A percentile compares a stretch with the other conserved stretches of the same genome.
phyloP scores from a whole-genome alignment of 1,140 invertebrate genomes.

The Panagrolaimus sp. region DNA sequence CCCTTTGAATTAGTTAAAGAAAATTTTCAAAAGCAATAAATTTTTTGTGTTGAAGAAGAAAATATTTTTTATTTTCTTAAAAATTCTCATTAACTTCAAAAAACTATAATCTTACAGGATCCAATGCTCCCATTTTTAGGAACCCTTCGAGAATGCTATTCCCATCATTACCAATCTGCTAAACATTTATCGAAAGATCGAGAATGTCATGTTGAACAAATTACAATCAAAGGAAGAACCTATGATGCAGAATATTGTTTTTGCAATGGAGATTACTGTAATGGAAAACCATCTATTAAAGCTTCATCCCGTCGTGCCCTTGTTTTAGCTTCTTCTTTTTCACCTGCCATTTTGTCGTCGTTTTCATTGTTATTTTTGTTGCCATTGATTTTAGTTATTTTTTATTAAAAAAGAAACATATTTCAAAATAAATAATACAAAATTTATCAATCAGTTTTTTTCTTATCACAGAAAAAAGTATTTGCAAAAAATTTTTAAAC shows the following conservation, averaged over 20 bases:
- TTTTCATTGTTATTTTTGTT: neutral
- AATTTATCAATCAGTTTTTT: too few relatives aligned
- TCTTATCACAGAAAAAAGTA: too few relatives aligned
- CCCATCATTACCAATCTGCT: neutral
- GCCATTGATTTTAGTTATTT: neutral
- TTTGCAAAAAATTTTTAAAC: too few relatives aligned
- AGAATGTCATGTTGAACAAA: neutral
- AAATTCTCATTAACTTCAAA: too few relatives aligned
- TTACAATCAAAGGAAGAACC: constrained; percentile 1
- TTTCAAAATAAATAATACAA: too few relatives aligned
- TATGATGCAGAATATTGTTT: neutral
- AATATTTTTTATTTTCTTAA: too few relatives aligned
- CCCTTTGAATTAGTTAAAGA: too few relatives aligned
- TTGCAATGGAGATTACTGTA: constrained; percentile 5
- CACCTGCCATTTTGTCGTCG: neutral
- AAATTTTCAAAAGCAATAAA: too few relatives aligned
- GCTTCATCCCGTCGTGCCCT: neutral
- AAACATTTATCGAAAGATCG: neutral
- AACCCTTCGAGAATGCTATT: constrained; percentile 10
- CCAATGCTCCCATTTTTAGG: neutral
- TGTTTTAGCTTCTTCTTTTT: neutral
- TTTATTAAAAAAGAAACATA: neutral
- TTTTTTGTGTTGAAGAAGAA: too few relatives aligned
- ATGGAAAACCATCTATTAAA: neutral
- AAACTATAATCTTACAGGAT: too few relatives aligned